Base-by-base conservation (phyloP, 1,140 invertebrate species). In the Sycobia sp. region DNA sequence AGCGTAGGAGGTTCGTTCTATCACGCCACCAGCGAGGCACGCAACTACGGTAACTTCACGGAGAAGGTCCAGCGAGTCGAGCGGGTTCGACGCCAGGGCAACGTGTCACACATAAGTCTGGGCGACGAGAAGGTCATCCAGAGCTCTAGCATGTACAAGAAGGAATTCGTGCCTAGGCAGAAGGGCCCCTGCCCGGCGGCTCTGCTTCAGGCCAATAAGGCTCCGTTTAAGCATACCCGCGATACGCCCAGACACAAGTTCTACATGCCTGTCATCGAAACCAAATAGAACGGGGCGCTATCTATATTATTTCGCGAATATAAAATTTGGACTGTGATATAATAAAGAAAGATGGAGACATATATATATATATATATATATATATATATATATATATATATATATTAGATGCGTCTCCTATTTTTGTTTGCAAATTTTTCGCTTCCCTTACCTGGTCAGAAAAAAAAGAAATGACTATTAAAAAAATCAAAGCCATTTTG, bases 211-310 rank as follows among this genome's bases (percentile, higher is more conserved):
- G 83, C 86, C 0, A 86, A 90, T 43, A 84, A 87, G 61, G 86
- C 89, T 44, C 88, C 89, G 18, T 93, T 91, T 75, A 90, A 90
- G 74, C 91, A 92, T 69, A 91, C 91, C 1, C 85, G 91, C 62
- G 90, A 92, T 73, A 91, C 91, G 0, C 88, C 86, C 46, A 88
- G 90, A 72, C 91, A 93, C 73, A 92, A 91, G 73, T 93, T 92
- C 74, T 94, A 92, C 71, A 84, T 90, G 73, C 86, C 89, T 0
- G 72, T 82, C 14, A 68, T 83, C 4, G 27, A 65, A 23, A 54
- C 46, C 13, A 65, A 65, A 41, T 65, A 27, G 55, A 1, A 32
- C n/a, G 13, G 10, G 38, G 14, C 22, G 1, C 16, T 29, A 41
- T 23, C 8, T 51, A 8, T 16, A n/a, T 36, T 14, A 27, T 27